A percentile compares a stretch with the other conserved stretches of the same genome.
phyloP scores from a whole-genome alignment of 1,140 invertebrate genomes.

The Pogonomyrmex californicus region DNA sequence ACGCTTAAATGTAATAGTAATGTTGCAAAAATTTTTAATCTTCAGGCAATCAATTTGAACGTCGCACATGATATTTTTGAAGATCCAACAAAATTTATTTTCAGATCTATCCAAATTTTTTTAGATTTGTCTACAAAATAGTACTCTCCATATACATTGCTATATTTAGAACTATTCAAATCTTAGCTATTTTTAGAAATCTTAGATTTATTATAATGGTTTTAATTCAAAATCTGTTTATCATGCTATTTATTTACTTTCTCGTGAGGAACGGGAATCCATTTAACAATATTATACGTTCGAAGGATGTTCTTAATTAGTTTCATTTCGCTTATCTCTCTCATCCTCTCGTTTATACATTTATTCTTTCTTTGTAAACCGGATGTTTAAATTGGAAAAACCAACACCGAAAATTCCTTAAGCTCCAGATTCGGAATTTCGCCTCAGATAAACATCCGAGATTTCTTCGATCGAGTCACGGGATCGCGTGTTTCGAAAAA shows the following conservation, averaged over 20 bases:
- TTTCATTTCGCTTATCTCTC: background rate
- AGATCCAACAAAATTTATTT: too few species aligned
- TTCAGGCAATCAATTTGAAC: too few species aligned
- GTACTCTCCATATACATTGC: background rate
- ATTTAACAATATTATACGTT: background rate
- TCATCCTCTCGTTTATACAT: background rate
- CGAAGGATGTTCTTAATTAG: background rate
- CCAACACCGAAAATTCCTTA: background rate
- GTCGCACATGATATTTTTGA: too few species aligned
- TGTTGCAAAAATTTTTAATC: too few species aligned
- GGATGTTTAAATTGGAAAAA: background rate
- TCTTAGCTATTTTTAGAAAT: background rate
- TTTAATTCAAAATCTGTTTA: background rate
- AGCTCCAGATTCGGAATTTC: constrained; percentile 5
- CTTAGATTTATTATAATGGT: background rate
- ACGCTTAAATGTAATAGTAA: too few species aligned
- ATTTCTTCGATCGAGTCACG: background rate
- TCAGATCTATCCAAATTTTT: too few species aligned
- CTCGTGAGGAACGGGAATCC: background rate
- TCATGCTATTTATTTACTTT: background rate
- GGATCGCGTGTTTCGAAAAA: constrained; percentile 37
- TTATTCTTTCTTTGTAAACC: background rate
- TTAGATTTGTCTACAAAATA: too few species aligned
- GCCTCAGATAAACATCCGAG: constrained; percentile 11
- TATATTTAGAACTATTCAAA: background rate